A percentile compares a stretch with the other conserved stretches of the same genome.
phyloP scores from a whole-genome alignment of 2,888 invertebrate species.

The Morpho deidamia region DNA sequence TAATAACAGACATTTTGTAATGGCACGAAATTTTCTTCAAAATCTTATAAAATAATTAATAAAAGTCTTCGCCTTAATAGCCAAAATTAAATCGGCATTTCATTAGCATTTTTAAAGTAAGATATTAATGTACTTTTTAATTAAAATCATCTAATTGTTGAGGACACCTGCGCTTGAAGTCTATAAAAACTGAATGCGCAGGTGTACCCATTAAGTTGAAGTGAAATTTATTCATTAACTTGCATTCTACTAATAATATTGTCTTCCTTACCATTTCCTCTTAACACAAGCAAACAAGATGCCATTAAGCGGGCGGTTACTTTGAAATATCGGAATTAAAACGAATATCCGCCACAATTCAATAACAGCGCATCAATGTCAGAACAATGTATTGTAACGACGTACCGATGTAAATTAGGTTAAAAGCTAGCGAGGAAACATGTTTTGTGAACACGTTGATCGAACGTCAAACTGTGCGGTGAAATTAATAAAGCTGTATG shows the following conservation, averaged over 20 bases:
- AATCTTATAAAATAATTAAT: no score
- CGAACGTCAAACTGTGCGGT: slow-evolving; percentile 31
- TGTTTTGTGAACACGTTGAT: slow-evolving; percentile 53
- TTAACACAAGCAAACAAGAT: not conserved
- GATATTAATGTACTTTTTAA: no score
- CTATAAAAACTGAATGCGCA: no score
- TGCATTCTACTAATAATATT: not conserved
- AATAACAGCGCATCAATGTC: slow-evolving; percentile 45
- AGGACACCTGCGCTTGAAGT: no score
- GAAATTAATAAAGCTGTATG: not conserved
- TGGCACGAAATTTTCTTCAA: no score
- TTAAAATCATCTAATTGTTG: no score
- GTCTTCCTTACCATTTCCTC: not conserved
- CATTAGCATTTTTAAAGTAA: no score
- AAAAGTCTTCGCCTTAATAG: no score
- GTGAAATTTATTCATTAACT: not conserved
- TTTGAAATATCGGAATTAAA: slow-evolving; percentile 14
- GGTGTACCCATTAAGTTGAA: no score
- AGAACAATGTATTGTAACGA: slow-evolving; percentile 51
- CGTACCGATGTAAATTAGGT: slow-evolving; percentile 50
- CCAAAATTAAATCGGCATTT: no score
- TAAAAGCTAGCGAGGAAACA: slow-evolving; percentile 59
- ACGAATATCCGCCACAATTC: slow-evolving; percentile 32
- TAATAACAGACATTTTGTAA: no score
- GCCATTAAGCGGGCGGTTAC: slow-evolving; percentile 3